Conservation (phyloP, 2,113 vertebrate species). For the Mobula birostris region DNA sequence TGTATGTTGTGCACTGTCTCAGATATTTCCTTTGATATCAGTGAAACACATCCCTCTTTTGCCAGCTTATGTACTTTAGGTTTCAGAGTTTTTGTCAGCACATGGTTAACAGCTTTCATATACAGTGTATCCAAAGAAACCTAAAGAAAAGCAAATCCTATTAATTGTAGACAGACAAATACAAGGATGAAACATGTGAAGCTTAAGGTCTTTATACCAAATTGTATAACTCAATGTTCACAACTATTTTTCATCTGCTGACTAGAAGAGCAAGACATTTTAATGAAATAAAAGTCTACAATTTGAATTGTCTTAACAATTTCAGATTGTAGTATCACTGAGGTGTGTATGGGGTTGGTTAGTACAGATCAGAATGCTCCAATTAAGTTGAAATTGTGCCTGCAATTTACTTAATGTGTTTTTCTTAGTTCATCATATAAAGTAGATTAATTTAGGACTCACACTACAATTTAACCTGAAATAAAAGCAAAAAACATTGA, state of each 20-base stretch:
- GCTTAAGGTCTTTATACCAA: neutral
- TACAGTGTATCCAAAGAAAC: conserved; percentile 81
- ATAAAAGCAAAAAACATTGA: too few species aligned
- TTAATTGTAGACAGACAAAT: neutral
- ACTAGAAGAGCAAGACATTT: neutral
- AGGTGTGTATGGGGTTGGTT: neutral
- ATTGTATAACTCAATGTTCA: neutral
- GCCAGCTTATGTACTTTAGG: conserved; percentile 67
- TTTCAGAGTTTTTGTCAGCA: conserved; percentile 81
- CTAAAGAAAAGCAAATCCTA: conserved; percentile 49
- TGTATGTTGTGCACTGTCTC: conserved; percentile 68
- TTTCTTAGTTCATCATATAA: neutral
- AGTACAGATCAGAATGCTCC: neutral
- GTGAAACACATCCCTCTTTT: conserved; percentile 48
- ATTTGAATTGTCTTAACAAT: neutral
- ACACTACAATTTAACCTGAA: neutral
- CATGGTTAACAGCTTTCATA: conserved; percentile 71
- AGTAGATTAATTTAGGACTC: neutral
- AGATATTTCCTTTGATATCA: conserved; percentile 60
- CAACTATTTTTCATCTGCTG: neutral
- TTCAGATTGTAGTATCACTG: neutral
- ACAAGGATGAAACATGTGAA: neutral
- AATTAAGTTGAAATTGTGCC: neutral
- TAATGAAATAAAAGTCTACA: neutral
- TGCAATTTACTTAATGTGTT: neutral